A percentile compares a stretch with the other conserved stretches of the same genome.
Evolutionary conservation across 2,797 vertebrate species (phyloP).

Genomic region (Falco rusticolus): DNA sequence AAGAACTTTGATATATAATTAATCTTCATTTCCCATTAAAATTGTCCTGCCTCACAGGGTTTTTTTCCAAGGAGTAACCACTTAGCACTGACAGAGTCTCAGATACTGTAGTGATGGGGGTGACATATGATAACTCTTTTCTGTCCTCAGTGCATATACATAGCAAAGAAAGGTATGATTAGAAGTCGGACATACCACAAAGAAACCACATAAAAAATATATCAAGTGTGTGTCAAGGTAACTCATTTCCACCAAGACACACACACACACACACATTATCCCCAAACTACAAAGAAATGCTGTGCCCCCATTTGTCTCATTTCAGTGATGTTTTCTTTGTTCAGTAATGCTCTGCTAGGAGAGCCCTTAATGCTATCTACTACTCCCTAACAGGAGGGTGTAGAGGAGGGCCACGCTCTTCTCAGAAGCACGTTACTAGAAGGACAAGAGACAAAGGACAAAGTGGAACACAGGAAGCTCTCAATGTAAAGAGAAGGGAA

Average conservation of each 20-base stretch:
- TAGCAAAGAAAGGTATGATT: neutral
- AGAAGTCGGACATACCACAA: neutral
- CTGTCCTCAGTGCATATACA: neutral
- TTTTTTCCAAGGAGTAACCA: neutral
- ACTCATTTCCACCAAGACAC: neutral
- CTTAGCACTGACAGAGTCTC: neutral
- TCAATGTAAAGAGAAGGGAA: neutral
- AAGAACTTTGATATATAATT: neutral
- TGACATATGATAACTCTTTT: neutral
- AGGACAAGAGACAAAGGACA: neutral
- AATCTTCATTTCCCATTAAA: neutral
- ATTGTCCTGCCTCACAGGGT: accelerated
- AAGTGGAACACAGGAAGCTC: neutral
- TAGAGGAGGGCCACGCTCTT: neutral
- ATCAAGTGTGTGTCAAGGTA: neutral
- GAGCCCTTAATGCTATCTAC: neutral
- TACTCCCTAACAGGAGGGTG: neutral
- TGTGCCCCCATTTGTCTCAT: neutral
- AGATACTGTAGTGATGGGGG: neutral
- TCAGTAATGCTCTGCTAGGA: neutral
- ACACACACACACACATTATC: no score
- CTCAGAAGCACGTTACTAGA: neutral
- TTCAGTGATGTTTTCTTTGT: neutral
- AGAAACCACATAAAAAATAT: neutral
- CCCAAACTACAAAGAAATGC: neutral